Conservation (phyloP, 64 coral and sea anemone genomes). For the Porites australiensis region DNA sequence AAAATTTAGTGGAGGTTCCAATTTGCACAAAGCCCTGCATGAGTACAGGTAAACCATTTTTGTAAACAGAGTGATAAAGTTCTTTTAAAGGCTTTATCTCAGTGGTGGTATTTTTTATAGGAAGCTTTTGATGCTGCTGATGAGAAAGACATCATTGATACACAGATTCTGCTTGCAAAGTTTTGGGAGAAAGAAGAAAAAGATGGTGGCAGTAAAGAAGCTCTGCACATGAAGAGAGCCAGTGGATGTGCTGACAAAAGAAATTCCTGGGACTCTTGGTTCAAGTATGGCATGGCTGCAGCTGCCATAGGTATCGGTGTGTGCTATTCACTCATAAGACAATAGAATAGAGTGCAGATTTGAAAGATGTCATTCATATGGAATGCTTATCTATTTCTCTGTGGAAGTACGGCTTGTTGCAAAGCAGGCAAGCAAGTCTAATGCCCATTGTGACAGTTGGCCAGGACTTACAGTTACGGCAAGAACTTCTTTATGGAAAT, state of each 20-base stretch:
- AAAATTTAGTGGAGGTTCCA: too few species aligned
- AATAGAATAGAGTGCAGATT: constrained; percentile 32
- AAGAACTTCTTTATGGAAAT: too few species aligned
- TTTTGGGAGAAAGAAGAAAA: constrained; percentile 80
- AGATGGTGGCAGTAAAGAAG: constrained; percentile 18
- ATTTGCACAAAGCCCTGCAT: too few species aligned
- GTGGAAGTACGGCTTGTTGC: too few species aligned
- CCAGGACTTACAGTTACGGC: too few species aligned
- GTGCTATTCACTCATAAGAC: constrained; percentile 69
- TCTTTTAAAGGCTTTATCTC: not conserved
- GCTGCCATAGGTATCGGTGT: constrained; percentile 85
- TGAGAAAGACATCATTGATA: constrained; percentile 32
- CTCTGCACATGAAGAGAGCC: constrained; percentile 13
- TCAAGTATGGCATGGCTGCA: constrained; percentile 89
- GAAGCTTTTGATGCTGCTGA: constrained; percentile 59
- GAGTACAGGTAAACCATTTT: too few species aligned
- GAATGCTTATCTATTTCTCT: too few species aligned
- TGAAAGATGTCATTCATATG: not conserved
- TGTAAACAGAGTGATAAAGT: too few species aligned
- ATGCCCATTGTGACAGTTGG: too few species aligned
- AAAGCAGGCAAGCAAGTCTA: too few species aligned
- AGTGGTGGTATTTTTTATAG: not conserved
- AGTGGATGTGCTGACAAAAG: constrained; percentile 63
- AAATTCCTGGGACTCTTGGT: constrained; percentile 68
- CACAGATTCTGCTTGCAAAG: constrained; percentile 68